A percentile compares a stretch with the other conserved stretches of the same genome.
Conservation (phyloP, 92 coral and sea anemone genomes). For the Montipora capitata region DNA sequence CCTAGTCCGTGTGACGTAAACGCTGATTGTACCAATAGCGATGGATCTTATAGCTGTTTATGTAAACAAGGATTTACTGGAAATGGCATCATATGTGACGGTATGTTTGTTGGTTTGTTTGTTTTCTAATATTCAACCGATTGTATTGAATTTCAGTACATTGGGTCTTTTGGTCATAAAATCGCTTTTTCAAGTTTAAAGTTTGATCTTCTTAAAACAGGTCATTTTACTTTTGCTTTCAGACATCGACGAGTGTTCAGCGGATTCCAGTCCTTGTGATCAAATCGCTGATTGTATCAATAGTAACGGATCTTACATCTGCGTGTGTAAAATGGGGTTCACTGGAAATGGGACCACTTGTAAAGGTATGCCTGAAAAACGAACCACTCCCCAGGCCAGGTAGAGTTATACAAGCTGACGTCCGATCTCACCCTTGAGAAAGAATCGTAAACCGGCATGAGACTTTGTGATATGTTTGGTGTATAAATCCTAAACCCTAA, state of each 20-base stretch:
- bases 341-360: conserved; percentile 68
- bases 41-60: conserved; percentile 77
- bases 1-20: conserved; percentile 49
- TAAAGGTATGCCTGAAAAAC: conserved; percentile 32
- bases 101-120: neutral
- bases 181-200: no score
- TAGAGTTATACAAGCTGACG: no score
- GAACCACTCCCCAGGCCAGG: no score
- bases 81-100: neutral
- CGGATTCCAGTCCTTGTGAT: conserved; percentile 39
- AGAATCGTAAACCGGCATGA: neutral
- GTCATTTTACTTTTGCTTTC: neutral
- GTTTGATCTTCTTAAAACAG: neutral
- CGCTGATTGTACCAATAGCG: conserved; percentile 73
- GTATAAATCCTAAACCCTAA: neutral
- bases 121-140: no score
- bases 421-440: no score
- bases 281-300: conserved; percentile 71
- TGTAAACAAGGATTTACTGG: conserved; percentile 73
- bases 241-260: conserved; percentile 77
- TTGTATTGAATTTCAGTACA: no score
- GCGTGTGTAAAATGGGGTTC: conserved; percentile 73
- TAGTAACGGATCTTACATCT: conserved; percentile 72
- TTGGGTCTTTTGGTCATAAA: no score
- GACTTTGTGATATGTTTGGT: no score